Evolutionary conservation across 2,888 invertebrate species (phyloP).

Genomic region (Drosophila anomelani): DNA sequence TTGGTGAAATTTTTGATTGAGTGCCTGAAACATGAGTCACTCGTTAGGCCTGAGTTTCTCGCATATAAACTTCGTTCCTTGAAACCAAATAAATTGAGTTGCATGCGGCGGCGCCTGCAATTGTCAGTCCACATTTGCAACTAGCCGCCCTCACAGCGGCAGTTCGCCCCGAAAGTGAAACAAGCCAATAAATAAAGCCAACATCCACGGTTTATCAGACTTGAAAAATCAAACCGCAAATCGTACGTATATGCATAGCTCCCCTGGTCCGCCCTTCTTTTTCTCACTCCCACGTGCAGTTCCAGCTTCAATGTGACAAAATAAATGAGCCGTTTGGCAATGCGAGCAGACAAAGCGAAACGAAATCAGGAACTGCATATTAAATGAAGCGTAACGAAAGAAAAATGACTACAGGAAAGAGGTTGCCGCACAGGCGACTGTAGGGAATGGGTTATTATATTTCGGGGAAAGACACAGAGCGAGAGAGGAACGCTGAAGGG

Average conservation of each 20-base stretch:
- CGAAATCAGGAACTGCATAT: constrained; percentile 71
- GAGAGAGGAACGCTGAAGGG: constrained; percentile 49
- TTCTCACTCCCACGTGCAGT: constrained; percentile 56
- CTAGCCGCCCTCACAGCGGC: constrained; percentile 57
- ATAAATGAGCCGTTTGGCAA: constrained; percentile 68
- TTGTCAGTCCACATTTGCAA: constrained; percentile 49
- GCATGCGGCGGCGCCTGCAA: constrained; percentile 43
- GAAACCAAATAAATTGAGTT: constrained; percentile 46
- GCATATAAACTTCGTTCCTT: constrained; percentile 22
- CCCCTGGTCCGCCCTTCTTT: constrained; percentile 35
- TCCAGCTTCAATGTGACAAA: constrained; percentile 62
- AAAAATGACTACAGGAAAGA: constrained; percentile 34
- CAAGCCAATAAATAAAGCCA: constrained; percentile 67
- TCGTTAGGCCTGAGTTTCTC: constrained; percentile 13
- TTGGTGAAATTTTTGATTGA: neutral
- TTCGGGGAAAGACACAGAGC: constrained; percentile 7
- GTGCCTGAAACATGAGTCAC: constrained; percentile 15
- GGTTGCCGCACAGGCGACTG: constrained; percentile 52
- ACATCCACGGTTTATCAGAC: constrained; percentile 62
- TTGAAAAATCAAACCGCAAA: constrained; percentile 58
- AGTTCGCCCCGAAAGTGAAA: constrained; percentile 59
- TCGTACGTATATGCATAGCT: constrained; percentile 8
- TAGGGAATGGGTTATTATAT: constrained; percentile 5
- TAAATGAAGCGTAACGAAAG: constrained; percentile 70
- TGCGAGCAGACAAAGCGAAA: constrained; percentile 31